Evolutionary conservation across 2,797 vertebrate genomes (phyloP), one percentile per base, ranked within the genome.

Genomic region (Momotus momota): DNA sequence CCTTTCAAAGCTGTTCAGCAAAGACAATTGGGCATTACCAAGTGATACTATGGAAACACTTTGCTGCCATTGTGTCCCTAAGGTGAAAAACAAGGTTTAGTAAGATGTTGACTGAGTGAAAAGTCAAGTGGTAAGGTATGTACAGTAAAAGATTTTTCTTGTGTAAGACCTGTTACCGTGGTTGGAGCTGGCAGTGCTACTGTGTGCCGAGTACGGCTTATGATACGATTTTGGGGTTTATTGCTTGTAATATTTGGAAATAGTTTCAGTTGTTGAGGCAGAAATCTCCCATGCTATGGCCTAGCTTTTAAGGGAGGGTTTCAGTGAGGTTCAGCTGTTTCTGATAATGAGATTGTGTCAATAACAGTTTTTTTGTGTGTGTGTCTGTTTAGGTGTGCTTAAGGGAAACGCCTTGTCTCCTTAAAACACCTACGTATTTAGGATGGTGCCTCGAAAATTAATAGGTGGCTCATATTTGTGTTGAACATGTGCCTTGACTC

Each of bases 381-480:
- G 18, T 60, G 46, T 73, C n/a, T 93, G 0, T 66, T 74, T 46
- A 79, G 71, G 21, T 69, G n/a, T 79, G 64, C 55, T 94, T 58
- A 23, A 27, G 26, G 79, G 25, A 86, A 96, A 75, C 20, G 31
- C 38, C 80, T 45, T 35, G 58, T 79, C 54, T 90, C 43, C 71
- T 86, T 71, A 64, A 84, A 88, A 72, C 83, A 81, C 70, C 43
- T 77, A 17, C 6, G 0, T 92, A 25, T 75, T 79, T 77, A 48
- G 60, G 52, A 70, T 72, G 62, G 14, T 86, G 78, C 78, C 83
- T 73, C 18, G 20, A 81, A 82, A 93, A 93, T 92, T 86, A 88
- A 25, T 88, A 55, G 72, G 51, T 81, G 73, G 46, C 20, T 94
- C 41, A 43, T 43, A 35, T 55, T 86, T 80, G 35, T 79, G 25